Evolutionary conservation across 2,888 invertebrate species (phyloP).

Genomic region (Palloptera scutellata): DNA sequence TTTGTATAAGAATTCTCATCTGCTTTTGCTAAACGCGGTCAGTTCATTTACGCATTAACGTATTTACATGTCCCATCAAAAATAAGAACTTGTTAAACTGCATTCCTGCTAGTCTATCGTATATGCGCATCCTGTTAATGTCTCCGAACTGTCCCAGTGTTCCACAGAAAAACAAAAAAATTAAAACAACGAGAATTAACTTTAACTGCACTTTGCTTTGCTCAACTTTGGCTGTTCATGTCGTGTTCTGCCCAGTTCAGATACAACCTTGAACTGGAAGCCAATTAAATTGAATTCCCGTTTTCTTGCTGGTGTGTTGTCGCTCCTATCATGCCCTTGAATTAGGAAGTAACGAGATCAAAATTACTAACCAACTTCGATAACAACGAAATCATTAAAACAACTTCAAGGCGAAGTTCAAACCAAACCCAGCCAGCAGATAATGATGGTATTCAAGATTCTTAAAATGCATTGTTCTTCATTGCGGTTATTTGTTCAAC

Average conservation of each 20-base stretch:
- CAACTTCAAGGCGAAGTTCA: constrained; percentile 14
- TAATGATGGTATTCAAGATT: background rate
- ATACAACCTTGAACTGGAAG: constrained; percentile 46
- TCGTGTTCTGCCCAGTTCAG: constrained; percentile 19
- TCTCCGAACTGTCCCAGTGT: too few species aligned
- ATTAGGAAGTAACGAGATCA: constrained; percentile 27
- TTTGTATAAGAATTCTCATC: too few species aligned
- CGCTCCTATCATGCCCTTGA: constrained; percentile 42
- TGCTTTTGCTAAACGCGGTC: too few species aligned
- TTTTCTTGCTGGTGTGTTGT: constrained; percentile 31
- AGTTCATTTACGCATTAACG: too few species aligned
- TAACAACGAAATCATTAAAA: constrained; percentile 6
- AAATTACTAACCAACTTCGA: background rate
- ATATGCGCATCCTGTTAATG: too few species aligned
- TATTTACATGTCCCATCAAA: too few species aligned
- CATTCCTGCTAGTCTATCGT: constrained; percentile 3
- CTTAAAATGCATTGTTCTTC: constrained; percentile 1
- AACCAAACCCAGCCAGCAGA: background rate
- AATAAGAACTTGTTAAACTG: background rate
- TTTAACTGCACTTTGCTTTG: background rate
- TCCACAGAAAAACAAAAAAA: too few species aligned
- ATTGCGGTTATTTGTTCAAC: too few species aligned
- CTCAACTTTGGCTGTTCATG: constrained; percentile 16
- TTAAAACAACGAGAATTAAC: too few species aligned
- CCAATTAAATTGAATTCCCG: constrained; percentile 51